A percentile compares a stretch with the other conserved stretches of the same genome.
Conservation (phyloP, 2,113 vertebrate genomes). For the Nothobranchius kuhntae region DNA sequence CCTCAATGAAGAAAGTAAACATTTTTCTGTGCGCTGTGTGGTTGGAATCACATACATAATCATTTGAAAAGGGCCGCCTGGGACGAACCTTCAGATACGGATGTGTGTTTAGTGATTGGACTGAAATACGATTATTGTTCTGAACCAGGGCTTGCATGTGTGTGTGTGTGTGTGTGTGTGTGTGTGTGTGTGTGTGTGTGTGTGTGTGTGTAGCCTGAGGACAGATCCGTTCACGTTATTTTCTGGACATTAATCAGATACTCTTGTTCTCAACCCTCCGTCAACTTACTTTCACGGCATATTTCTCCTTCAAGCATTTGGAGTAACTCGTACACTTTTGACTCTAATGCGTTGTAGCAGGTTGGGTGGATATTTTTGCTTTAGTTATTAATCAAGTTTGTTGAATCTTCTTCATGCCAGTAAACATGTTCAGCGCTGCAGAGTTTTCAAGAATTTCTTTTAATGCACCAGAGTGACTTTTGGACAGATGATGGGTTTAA, state of each 20-base stretch:
- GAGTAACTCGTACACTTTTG: slow-evolving; percentile 20
- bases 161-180: background rate
- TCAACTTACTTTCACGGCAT: slow-evolving; percentile 12
- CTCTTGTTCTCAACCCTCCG: slow-evolving; percentile 3
- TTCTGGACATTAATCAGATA: slow-evolving; percentile 24
- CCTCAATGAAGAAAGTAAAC: slow-evolving; percentile 75
- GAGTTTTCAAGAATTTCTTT: slow-evolving; percentile 3
- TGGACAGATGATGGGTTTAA: background rate
- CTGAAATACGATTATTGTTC: slow-evolving; percentile 55
- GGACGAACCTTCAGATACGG: slow-evolving; percentile 65
- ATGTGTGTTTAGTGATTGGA: slow-evolving; percentile 63
- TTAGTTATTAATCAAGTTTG: slow-evolving; percentile 26
- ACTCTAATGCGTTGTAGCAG: background rate
- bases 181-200: too few species aligned
- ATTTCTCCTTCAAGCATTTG: slow-evolving; percentile 5
- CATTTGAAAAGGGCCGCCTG: slow-evolving; percentile 57
- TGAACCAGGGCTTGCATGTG: slow-evolving; percentile 17
- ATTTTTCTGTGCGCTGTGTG: slow-evolving; percentile 59
- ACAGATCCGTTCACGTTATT: slow-evolving; percentile 43
- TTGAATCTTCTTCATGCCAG: slow-evolving; percentile 5
- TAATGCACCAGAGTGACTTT: background rate
- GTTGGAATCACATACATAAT: slow-evolving; percentile 66
- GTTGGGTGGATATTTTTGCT: slow-evolving; percentile 8
- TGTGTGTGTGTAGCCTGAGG: slow-evolving; percentile 39
- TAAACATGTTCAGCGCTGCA: background rate